Evolutionary conservation across 2,888 invertebrate genomes (phyloP), one percentile per base, ranked within the genome.

Genomic region (Limnephilus lunatus): DNA sequence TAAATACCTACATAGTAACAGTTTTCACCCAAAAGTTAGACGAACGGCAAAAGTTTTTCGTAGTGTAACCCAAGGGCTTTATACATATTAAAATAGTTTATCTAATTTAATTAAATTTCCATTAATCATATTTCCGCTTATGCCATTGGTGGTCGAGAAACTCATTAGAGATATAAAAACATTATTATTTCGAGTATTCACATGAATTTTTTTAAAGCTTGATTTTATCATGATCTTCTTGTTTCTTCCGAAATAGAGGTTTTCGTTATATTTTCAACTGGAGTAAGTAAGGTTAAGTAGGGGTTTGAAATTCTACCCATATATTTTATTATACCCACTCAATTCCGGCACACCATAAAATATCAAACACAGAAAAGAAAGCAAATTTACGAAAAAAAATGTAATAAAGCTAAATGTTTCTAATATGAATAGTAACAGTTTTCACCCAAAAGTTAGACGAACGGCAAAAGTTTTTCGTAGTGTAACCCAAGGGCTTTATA

Each of bases 141-240:
- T 68, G 2, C 25, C 7, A 68, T 19, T 68, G 68, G 7, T 25
- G 19, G 5, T 68, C 68, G 25, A 68, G 0, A 68, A 68, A n/a
- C 25, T 68, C 68, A n/a, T 25, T 15, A 15, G 0, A 25, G 19
- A 68, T 19, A 4, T 35, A 35, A 35, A 19, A 19, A 53, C 53
- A 53, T 15, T 15, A 53, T 53, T 53, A 15, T 53, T 53, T 53
- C 1, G 19, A 53, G 19, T 19, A 19, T 15, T 15, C 4, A 53
- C 19, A 4, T 3, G 68, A 25, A 19, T 68, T 25, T 3, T 7
- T 68, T 19, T 3, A 19, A 0, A 1, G 0, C 25, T 0, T 0
- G 9, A 25, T 25, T 68, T 68, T 68, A 9, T 68, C 19, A 5
- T 53, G 19, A 14, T 48, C 39, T 39, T 39, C 9, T 39, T 4